Base-by-base conservation (phyloP, 2,797 vertebrate genomes). In the Calcarius lapponicus region DNA sequence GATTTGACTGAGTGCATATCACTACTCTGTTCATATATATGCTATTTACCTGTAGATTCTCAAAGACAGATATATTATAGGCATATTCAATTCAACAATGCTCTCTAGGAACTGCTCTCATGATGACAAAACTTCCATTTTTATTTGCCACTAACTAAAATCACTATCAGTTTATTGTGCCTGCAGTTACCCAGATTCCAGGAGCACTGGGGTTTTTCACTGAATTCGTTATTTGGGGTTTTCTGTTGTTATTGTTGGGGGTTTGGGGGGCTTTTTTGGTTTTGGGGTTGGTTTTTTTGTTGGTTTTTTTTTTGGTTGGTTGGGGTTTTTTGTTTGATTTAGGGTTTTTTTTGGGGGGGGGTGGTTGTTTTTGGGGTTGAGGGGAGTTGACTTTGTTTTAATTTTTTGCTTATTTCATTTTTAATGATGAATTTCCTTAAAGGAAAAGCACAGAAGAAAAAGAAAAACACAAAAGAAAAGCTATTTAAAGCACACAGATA, bases 271-370 rank as follows among this genome's bases (percentile, higher is more conserved):
- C 15, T 25, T 57, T 16, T 73, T 53, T 32, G 13, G 18, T 32
- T 54, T 50, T 6, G 31, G 19, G 53, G 5, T 26, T 48, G 36
- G 47, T 16, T 72, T 48, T 53, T 18, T 53, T 24, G 13, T 29
- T 51, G 32, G 32, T 36, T 36, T 36, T 16, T 72, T 48, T 53
- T 18, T 53, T 24, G 13, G 13, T 22, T n/a, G 15, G 15, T 12
- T 10, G 20, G 53, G 22, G 16, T 14, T 56, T 21, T 18, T 21
- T 19, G 31, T 42, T 57, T 73, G 31, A 21, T 53, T 64, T 26
- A n/a, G 8, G 17, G 50, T 14, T 0, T 42, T 50, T 65, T 36
- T 6, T 12, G 6, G 4, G 7, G 4, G 3, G 2, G 6, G 1
- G 10, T 17, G 57, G 29, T 25, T 65, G 45, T 45, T 79, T 47